Evolutionary conservation across 1,140 invertebrate species (phyloP).

Genomic region (Drosophila triauraria): DNA sequence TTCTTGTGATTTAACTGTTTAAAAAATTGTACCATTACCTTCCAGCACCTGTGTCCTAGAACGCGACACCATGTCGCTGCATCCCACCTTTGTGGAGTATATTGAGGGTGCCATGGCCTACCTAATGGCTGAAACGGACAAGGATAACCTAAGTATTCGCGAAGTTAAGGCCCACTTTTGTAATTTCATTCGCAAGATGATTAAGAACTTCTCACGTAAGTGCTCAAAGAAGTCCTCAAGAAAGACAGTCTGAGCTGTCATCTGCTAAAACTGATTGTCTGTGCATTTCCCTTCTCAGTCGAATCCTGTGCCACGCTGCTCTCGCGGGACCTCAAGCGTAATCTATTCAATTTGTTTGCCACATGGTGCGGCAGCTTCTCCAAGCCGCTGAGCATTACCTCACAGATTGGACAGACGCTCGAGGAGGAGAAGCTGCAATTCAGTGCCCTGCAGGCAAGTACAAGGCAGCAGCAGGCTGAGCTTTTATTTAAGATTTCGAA

Average conservation of each 20-base stretch:
- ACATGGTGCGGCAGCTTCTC: constrained; percentile 96
- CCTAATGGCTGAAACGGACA: constrained; percentile 95
- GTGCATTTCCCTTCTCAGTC: constrained; percentile 88
- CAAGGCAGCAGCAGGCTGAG: constrained; percentile 6
- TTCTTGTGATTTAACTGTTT: too few species aligned
- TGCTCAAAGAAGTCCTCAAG: neutral
- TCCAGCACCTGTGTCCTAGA: constrained; percentile 93
- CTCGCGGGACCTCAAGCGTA: constrained; percentile 93
- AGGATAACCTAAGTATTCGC: constrained; percentile 91
- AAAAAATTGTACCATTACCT: constrained; percentile 4
- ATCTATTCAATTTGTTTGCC: constrained; percentile 96
- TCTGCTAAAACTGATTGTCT: constrained; percentile 26
- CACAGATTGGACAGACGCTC: constrained; percentile 77
- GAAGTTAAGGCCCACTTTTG: constrained; percentile 97
- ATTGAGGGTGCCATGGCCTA: constrained; percentile 97
- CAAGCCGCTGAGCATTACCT: constrained; percentile 85
- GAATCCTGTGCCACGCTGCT: constrained; percentile 94
- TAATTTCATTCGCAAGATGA: constrained; percentile 96
- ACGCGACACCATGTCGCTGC: constrained; percentile 92
- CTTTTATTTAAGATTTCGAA: neutral
- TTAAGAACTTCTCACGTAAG: constrained; percentile 95
- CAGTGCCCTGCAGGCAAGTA: constrained; percentile 90
- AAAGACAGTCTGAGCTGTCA: constrained; percentile 10
- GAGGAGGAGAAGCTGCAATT: constrained; percentile 89
- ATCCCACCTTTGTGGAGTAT: constrained; percentile 96